These are phyloP conservation scores for Pteropus rufus DNA, from an alignment of 2,797 vertebrate genomes.

Conservation along the genomic window DNA sequence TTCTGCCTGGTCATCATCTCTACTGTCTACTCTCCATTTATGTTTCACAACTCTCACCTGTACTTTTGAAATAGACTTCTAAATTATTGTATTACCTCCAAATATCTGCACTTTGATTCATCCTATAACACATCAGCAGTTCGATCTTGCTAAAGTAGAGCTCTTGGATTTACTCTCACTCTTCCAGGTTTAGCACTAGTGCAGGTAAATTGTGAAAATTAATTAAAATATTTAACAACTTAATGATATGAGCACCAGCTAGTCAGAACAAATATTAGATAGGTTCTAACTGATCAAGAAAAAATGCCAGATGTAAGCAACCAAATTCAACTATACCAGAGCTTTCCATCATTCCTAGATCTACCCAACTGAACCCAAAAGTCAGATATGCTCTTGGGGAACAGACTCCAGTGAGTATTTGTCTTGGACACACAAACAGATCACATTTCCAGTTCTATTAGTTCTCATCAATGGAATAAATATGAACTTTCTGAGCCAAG, in stretches of 20 bases:
- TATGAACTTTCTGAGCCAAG: not conserved
- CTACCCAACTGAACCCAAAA: fast-evolving
- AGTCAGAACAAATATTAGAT: not conserved
- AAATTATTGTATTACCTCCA: not conserved
- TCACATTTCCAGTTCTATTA: not conserved
- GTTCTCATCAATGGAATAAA: not conserved
- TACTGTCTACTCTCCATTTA: not conserved
- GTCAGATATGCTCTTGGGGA: not conserved
- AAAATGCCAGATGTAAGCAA: not conserved
- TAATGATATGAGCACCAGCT: not conserved
- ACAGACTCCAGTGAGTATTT: not conserved
- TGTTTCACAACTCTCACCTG: not conserved
- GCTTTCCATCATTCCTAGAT: not conserved
- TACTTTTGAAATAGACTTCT: not conserved
- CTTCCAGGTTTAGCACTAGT: not conserved
- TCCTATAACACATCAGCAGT: not conserved
- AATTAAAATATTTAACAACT: not conserved
- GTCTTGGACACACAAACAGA: not conserved
- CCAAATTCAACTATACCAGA: not conserved
- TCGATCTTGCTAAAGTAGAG: not conserved
- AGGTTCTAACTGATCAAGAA: not conserved
- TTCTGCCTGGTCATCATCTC: not conserved
- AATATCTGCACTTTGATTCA: not conserved
- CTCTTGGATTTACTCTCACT: not conserved
- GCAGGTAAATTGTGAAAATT: not conserved